Evolutionary conservation across 2,113 vertebrate species (phyloP), one percentile per base, ranked within the genome.

Genomic region (Bubo bubo): DNA sequence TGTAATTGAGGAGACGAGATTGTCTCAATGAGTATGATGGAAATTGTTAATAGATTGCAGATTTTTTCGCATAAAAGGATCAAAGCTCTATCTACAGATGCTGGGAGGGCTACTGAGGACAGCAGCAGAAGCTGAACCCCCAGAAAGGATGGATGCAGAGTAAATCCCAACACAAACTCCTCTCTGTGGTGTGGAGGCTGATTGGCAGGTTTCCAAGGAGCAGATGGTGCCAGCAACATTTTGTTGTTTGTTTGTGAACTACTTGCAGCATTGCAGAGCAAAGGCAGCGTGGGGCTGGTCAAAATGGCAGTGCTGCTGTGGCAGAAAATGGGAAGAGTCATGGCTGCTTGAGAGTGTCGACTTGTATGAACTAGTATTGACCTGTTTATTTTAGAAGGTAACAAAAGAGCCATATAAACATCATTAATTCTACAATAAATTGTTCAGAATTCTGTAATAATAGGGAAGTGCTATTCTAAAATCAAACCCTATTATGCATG

Each of bases 191-290:
- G 92, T 35, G 73, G n/a, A 71, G 55, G 63, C 72, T 88, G 79
- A 15, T 2, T 93, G 96, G 92, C 95, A 84, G 58, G 63, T 74
- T 93, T 96, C 92, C 94, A 96, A 66, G 72, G 91, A 92, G 82
- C 92, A 96, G 95, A 95, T 97, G 92, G 94, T 95, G 94, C 90
- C 94, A 95, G 68, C 86, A 94, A 71, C 50, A 30, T 96, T 92
- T 88, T 62, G 59, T 76, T 86, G 64, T 75, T 95, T 90, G 76
- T 84, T 91, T 79, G 70, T 4, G 24, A 86, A 20, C 39, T 60
- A 30, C 62, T 95, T 13, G 45, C 79, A 90, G 64, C 41, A 22
- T 50, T 73, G 81, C 22, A 37, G 81, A 73, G 96, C 4, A 4
- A 53, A 95, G 62, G 41, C 81, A 88, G 58, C 0, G 2, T 64